Evolutionary conservation across 2,888 invertebrate genomes (phyloP).

Genomic region (Sarcophaga rosellei): DNA sequence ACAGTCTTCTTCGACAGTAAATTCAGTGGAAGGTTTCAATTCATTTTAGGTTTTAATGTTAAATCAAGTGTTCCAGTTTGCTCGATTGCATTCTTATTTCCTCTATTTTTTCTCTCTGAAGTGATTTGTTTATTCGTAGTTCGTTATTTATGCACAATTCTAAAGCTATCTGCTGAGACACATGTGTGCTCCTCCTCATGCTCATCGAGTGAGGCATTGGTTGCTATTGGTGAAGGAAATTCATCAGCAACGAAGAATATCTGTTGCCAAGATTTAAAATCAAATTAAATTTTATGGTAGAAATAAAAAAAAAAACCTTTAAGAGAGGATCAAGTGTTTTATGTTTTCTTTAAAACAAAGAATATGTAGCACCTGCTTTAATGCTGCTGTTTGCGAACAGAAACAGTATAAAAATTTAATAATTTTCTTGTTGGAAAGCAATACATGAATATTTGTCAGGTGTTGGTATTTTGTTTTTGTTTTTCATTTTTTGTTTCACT

Average conservation of each 20-base stretch:
- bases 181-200: slow-evolving; percentile 3
- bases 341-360: slow-evolving; percentile 1
- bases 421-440: no score
- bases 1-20: slow-evolving; percentile 10
- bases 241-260: background rate
- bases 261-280: background rate
- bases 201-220: background rate
- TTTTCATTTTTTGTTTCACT: background rate
- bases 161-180: background rate
- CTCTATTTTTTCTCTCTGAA: background rate
- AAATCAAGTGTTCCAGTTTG: slow-evolving; percentile 38
- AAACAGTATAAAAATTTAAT: no score
- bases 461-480: background rate
- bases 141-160: slow-evolving; percentile 27
- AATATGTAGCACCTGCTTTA: background rate
- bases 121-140: slow-evolving; percentile 29
- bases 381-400: background rate
- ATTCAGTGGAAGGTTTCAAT: background rate
- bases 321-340: slow-evolving; percentile 16
- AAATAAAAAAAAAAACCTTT: slow-evolving; percentile 7
- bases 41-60: slow-evolving; percentile 11
- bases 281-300: background rate
- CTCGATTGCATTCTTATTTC: slow-evolving; percentile 34
- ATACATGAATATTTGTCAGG: no score
- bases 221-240: background rate